phyloP scores from a whole-genome alignment of 2,888 invertebrate species.

The Heliconius charithonia region DNA sequence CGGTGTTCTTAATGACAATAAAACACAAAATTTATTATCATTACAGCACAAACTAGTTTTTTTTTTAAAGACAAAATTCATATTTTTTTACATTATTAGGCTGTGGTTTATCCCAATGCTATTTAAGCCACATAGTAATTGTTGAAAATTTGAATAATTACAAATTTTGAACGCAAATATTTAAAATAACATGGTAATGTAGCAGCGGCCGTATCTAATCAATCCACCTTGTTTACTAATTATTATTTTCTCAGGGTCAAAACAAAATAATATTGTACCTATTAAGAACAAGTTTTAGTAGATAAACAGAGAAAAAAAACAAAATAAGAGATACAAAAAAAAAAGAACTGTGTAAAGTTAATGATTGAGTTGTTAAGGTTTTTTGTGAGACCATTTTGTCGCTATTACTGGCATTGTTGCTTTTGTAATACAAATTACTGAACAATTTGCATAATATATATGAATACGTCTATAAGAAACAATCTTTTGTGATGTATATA shows the following conservation, averaged over 20 bases:
- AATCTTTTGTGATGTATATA: neutral
- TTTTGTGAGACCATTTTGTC: slow-evolving; percentile 4
- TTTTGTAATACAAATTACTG: slow-evolving; percentile 5
- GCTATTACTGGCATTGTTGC: neutral
- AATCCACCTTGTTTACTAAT: slow-evolving; percentile 23
- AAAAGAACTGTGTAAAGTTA: slow-evolving; percentile 12
- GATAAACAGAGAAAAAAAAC: neutral
- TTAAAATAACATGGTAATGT: slow-evolving; percentile 5
- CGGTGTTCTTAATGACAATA: neutral
- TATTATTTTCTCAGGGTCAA: slow-evolving; percentile 18
- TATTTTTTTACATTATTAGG: neutral
- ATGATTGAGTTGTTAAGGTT: slow-evolving; percentile 8
- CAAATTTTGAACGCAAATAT: slow-evolving; percentile 23
- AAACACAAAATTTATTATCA: neutral
- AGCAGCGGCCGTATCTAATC: slow-evolving; percentile 25
- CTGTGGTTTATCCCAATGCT: neutral
- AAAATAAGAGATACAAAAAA: slow-evolving; percentile 10
- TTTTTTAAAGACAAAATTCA: neutral
- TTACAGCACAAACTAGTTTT: neutral
- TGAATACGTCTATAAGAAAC: neutral
- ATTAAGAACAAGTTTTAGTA: slow-evolving; percentile 18
- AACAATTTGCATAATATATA: neutral
- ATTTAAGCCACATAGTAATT: slow-evolving; percentile 22
- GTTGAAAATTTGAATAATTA: slow-evolving; percentile 34
- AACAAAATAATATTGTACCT: slow-evolving; percentile 10